Evolutionary conservation across 2,113 vertebrate genomes (phyloP), one percentile per base, ranked within the genome.

Genomic region (Ardeotis arabs): DNA sequence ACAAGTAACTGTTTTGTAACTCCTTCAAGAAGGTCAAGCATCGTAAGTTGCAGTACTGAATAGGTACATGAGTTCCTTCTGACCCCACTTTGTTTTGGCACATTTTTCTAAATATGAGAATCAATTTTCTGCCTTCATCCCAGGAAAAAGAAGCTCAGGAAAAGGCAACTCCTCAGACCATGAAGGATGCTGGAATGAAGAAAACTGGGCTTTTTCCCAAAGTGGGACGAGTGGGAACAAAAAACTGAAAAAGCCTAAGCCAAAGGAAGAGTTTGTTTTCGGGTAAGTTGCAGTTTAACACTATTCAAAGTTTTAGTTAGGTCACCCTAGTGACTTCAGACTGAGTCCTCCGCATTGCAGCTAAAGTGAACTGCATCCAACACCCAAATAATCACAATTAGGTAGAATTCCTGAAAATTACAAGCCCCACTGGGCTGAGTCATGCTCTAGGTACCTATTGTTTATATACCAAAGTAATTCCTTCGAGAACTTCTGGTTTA

Each of bases 121-220:
- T 59, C 37, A 56, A 66, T 91, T 88, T 91, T 97, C 35, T 96
- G 39, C 92, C 81, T 82, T 85, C 80, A 92, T 84, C 58, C 58
- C 88, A 99, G 99, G 99, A 95, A 99, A 99, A 98, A 98, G 99
- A 98, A 99, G 99, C 88, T 99, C 99, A 95, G 98, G 99, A 97
- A 99, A 99, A 97, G 98, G 99, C 82, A 98, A 98, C 58, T 98
- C 98, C 41, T 99, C 99, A 67, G 99, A 99, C 95, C 99, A 99
- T 29, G 99, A 99, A 97, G 98, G 98, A 77, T 98, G 98, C 97
- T 99, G 99, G 99, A 98, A 97, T 96, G 99, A 99, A 87, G 99
- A 99, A 94, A 99, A 97, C 97, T 99, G 99, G 99, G 88, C 98
- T 27, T 98, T 99, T 96, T 97, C 98, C 92, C 99, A 98, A 78